Conservation (phyloP, 2,888 invertebrate species). For the Eupithecia exiguata region DNA sequence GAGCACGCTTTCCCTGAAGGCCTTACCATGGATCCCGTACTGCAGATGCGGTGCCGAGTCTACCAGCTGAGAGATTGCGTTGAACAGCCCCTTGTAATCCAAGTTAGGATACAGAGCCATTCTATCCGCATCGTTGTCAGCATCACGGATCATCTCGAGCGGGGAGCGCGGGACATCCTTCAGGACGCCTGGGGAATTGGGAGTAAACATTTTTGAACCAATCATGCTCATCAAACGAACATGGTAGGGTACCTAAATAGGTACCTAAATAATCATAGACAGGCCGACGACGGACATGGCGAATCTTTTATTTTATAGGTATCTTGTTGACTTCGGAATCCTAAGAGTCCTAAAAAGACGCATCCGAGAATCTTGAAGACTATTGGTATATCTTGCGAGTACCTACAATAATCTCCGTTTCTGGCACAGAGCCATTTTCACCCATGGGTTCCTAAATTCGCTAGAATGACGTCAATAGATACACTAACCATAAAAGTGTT, state of each 20-base stretch:
- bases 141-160: slow-evolving; percentile 93
- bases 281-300: no score
- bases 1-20: no score
- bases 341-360: no score
- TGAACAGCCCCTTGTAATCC: slow-evolving; percentile 98
- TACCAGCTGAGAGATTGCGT: slow-evolving; percentile 94
- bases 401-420: background rate
- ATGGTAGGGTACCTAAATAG: background rate
- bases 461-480: background rate
- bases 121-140: slow-evolving; percentile 92
- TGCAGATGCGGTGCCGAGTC: slow-evolving; percentile 97
- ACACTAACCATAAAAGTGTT: background rate
- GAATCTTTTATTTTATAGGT: no score
- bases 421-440: background rate
- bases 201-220: background rate
- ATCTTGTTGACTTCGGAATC: no score
- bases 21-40: slow-evolving; percentile 91
- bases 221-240: background rate
- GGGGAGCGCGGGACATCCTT: slow-evolving; percentile 98
- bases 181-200: slow-evolving; percentile 88
- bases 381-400: background rate
- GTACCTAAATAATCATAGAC: background rate
- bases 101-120: slow-evolving; percentile 97
- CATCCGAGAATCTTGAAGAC: background rate
- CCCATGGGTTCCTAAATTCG: background rate